A percentile compares a stretch with the other conserved stretches of the same genome.
Conservation (phyloP, 2,113 vertebrate genomes). For the Nibea albiflora region DNA sequence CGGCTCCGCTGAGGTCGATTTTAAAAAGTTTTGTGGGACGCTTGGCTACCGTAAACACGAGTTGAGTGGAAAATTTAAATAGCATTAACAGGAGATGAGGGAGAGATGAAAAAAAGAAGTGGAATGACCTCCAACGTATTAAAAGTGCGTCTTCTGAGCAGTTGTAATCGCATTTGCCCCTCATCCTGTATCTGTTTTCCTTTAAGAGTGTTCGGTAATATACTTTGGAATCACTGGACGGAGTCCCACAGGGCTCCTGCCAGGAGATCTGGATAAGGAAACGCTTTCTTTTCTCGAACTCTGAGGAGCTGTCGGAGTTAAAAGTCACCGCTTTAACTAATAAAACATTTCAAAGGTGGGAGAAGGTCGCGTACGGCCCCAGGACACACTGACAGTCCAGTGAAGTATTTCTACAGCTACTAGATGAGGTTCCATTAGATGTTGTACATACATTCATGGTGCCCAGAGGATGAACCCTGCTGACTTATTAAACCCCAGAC, state of each 20-base stretch:
- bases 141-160: constrained; percentile 60
- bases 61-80: constrained; percentile 71
- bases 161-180: constrained; percentile 62
- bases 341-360: background rate
- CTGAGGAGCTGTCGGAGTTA: constrained; percentile 37
- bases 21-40: constrained; percentile 60
- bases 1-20: constrained; percentile 7
- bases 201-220: constrained; percentile 78
- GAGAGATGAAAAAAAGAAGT: constrained; percentile 29
- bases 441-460: background rate
- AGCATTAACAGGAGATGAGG: constrained; percentile 52
- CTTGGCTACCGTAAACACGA: constrained; percentile 58
- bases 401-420: background rate
- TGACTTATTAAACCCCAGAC: background rate
- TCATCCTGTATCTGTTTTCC: constrained; percentile 70
- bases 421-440: background rate
- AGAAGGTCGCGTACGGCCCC: background rate
- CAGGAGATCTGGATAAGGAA: constrained; percentile 65
- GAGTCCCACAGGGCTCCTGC: constrained; percentile 42
- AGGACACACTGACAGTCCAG: background rate
- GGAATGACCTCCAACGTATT: constrained; percentile 46
- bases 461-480: background rate
- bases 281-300: constrained; percentile 49
- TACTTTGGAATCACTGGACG: constrained; percentile 67
- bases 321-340: constrained; percentile 13